Evolutionary conservation across 1,140 invertebrate species (phyloP).

Genomic region (Chlorops oryzae): DNA sequence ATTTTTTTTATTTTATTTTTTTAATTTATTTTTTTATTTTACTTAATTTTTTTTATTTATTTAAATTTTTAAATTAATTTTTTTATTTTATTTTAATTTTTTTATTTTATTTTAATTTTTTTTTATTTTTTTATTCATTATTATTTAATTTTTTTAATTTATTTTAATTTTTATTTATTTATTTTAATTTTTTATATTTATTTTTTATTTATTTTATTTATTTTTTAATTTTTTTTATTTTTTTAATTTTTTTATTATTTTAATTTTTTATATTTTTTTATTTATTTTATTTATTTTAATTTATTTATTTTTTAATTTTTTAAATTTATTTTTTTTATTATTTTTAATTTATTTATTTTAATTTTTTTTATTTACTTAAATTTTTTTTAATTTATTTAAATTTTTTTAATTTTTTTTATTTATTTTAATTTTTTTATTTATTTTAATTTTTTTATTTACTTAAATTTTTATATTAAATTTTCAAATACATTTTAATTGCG

Average conservation of each 20-base stretch:
- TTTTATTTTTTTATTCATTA: neutral
- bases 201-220: neutral
- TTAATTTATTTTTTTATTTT: no score
- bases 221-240: neutral
- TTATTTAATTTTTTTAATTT: neutral
- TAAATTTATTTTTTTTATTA: neutral
- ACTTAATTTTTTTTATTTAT: no score
- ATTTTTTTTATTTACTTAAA: no score
- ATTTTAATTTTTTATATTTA: neutral
- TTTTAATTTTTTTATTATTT: neutral
- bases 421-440: no score
- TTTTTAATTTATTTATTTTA: neutral
- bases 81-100: neutral
- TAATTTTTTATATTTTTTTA: neutral
- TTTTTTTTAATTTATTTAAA: neutral
- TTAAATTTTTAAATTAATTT: neutral
- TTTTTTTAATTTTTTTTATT: neutral
- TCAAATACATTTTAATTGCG: no score
- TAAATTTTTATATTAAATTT: no score
- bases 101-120: neutral
- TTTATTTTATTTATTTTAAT: neutral
- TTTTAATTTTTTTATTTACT: no score
- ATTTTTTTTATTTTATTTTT: no score
- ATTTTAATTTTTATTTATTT: neutral
- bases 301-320: neutral